phyloP scores from a whole-genome alignment of 1,140 invertebrate species.

The Psix sp. region DNA sequence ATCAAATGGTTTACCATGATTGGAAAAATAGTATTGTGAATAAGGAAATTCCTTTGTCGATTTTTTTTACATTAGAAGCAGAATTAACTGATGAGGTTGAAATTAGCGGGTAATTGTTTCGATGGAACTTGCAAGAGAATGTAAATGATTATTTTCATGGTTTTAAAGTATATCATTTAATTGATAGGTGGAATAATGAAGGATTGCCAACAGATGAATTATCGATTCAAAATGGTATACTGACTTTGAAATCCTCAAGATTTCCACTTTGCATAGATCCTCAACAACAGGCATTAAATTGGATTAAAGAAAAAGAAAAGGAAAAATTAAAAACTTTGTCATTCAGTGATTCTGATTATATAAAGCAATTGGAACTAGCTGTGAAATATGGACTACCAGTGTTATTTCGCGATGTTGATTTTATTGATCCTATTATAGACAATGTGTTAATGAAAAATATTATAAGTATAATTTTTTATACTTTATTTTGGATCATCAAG shows the following conservation, averaged over 20 bases:
- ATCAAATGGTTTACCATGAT: slow-evolving; percentile 87
- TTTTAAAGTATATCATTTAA: background rate
- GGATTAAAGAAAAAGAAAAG: slow-evolving; percentile 91
- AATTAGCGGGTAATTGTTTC: slow-evolving; percentile 81
- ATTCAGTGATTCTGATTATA: slow-evolving; percentile 89
- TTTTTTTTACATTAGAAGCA: slow-evolving; percentile 83
- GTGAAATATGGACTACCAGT: slow-evolving; percentile 92
- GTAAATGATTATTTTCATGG: too few species aligned
- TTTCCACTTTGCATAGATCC: slow-evolving; percentile 95
- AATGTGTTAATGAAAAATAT: background rate
- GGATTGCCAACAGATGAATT: slow-evolving; percentile 92
- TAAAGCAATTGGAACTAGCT: slow-evolving; percentile 91
- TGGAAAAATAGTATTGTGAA: slow-evolving; percentile 85
- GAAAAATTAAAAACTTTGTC: slow-evolving; percentile 88
- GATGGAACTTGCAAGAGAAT: too few species aligned
- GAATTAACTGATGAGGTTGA: slow-evolving; percentile 90
- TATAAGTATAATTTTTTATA: background rate
- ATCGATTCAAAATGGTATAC: slow-evolving; percentile 93
- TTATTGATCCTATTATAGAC: slow-evolving; percentile 83
- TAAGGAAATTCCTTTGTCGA: slow-evolving; percentile 83
- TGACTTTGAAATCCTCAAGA: slow-evolving; percentile 85
- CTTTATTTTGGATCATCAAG: too few species aligned
- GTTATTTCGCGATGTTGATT: slow-evolving; percentile 92
- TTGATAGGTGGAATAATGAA: slow-evolving; percentile 87
- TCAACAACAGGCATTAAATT: slow-evolving; percentile 90